Conservation (phyloP, 2,888 invertebrate species). For the Patella caerulea region DNA sequence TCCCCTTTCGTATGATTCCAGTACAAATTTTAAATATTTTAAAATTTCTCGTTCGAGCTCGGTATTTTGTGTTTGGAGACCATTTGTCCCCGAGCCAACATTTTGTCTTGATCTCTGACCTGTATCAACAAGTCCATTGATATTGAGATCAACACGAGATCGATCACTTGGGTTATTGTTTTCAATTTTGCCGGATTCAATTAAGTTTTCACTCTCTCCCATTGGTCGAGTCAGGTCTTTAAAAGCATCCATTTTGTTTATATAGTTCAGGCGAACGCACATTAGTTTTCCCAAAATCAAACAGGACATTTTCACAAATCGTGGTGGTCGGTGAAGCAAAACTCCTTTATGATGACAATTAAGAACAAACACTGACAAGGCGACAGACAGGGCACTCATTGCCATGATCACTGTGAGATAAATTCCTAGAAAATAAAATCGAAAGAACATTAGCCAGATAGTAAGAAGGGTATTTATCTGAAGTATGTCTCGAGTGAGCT, state of each 20-base stretch:
- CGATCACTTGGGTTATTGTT: constrained; percentile 15
- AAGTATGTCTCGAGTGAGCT: too few species aligned
- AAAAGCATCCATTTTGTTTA: constrained; percentile 22
- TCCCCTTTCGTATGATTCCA: constrained; percentile 56
- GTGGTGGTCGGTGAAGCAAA: constrained; percentile 60
- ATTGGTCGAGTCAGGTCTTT: background rate
- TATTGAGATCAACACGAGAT: constrained; percentile 14
- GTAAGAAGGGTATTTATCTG: too few species aligned
- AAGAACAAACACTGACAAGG: constrained; percentile 71
- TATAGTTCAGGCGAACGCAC: constrained; percentile 47
- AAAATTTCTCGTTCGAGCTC: constrained; percentile 57
- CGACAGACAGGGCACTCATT: constrained; percentile 71
- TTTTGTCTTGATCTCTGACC: constrained; percentile 13
- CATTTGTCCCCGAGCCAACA: constrained; percentile 3
- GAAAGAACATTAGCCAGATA: too few species aligned
- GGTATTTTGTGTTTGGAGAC: constrained; percentile 11
- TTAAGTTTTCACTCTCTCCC: constrained; percentile 14
- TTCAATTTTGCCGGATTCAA: constrained; percentile 1
- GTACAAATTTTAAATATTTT: constrained; percentile 56
- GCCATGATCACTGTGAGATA: constrained; percentile 73
- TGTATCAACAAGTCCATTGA: constrained; percentile 17
- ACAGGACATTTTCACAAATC: constrained; percentile 60
- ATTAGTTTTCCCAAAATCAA: constrained; percentile 43
- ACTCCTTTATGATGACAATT: constrained; percentile 70
- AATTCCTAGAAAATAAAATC: constrained; percentile 61